Conservation (phyloP, 1,140 invertebrate genomes). For the Ostrea denselamellosa region DNA sequence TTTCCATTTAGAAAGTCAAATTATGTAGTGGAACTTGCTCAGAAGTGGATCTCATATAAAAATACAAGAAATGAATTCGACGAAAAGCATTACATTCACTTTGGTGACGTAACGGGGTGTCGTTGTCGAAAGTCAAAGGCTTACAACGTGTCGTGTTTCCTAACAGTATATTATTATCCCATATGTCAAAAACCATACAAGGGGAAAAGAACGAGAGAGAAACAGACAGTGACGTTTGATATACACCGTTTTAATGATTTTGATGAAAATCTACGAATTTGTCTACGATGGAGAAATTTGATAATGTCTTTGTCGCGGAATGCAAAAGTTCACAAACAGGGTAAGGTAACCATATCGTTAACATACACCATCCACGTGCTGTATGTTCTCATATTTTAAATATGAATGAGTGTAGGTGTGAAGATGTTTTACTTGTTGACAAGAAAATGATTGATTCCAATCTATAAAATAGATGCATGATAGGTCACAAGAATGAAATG, state of each 20-base stretch:
- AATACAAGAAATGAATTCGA: conserved; percentile 46
- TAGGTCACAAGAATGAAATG: too few species aligned
- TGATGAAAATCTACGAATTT: conserved; percentile 90
- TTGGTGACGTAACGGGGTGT: conserved; percentile 75
- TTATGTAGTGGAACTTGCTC: conserved; percentile 60
- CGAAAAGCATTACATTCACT: conserved; percentile 49
- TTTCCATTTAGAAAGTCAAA: conserved; percentile 67
- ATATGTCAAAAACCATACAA: conserved; percentile 83
- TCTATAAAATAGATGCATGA: too few species aligned
- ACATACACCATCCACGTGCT: too few species aligned
- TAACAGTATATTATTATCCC: conserved; percentile 92
- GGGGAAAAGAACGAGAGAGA: conserved; percentile 82
- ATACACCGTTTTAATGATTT: conserved; percentile 89
- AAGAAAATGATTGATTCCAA: too few species aligned
- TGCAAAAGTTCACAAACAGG: conserved; percentile 53
- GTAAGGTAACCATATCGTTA: conserved; percentile 12
- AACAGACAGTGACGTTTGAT: conserved; percentile 88
- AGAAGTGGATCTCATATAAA: conserved; percentile 56
- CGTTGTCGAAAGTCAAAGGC: conserved; percentile 81
- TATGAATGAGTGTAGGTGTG: too few species aligned
- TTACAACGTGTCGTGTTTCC: conserved; percentile 84
- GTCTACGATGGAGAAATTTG: conserved; percentile 89
- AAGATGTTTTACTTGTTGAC: too few species aligned
- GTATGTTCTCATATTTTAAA: too few species aligned
- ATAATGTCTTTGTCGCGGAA: conserved; percentile 78